These are phyloP conservation scores for Serranus cabrilla DNA, from an alignment of 2,797 vertebrate species.

Conservation along the genomic window DNA sequence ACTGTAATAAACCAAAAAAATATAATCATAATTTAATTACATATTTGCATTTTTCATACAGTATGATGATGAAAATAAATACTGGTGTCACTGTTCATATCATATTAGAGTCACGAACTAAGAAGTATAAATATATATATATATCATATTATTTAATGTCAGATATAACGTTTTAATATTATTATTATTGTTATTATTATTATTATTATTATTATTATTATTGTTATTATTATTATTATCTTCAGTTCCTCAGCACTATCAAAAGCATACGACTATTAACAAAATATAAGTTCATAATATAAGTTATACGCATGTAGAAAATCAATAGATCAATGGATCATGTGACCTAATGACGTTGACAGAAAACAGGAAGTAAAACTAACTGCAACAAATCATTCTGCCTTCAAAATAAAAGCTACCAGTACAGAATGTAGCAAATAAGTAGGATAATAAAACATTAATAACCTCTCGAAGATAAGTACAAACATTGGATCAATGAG, in stretches of 20 bases:
- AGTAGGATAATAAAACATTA: accelerated
- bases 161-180: too few relatives aligned
- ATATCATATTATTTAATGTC: too few relatives aligned
- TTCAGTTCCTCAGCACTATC: not conserved
- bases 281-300: not conserved
- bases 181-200: too few relatives aligned
- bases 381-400: not conserved
- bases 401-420: slow-evolving; percentile 62
- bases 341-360: slow-evolving; percentile 3
- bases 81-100: too few relatives aligned
- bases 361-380: slow-evolving; percentile 25
- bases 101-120: too few relatives aligned
- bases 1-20: too few relatives aligned
- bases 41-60: too few relatives aligned
- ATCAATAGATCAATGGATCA: slow-evolving; percentile 24
- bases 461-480: accelerated
- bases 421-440: not conserved
- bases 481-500: accelerated
- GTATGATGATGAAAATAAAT: too few relatives aligned
- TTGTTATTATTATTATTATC: not conserved
- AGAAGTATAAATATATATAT: too few relatives aligned
- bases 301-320: not conserved
- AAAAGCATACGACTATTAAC: not conserved
- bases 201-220: not conserved
- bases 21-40: too few relatives aligned